These are phyloP conservation scores for Atherinomorus stipes DNA, from an alignment of 2,113 vertebrate genomes.

Conservation along the genomic window DNA sequence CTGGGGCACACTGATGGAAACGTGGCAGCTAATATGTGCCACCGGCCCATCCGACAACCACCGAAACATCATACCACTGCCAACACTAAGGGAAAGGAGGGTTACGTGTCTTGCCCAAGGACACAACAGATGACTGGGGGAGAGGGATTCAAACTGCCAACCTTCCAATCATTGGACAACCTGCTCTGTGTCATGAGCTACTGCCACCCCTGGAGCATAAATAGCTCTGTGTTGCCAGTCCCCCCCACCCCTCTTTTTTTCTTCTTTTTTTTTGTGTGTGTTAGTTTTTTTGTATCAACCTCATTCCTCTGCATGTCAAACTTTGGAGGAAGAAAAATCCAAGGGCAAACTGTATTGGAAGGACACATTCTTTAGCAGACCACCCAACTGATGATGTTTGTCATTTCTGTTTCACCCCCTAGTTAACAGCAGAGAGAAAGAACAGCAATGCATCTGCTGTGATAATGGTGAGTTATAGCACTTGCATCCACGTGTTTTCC, in stretches of 20 bases:
- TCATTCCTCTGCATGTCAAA: constrained; percentile 26
- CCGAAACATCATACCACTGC: too few relatives aligned
- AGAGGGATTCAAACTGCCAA: too few relatives aligned
- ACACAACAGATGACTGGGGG: too few relatives aligned
- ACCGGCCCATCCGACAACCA: too few relatives aligned
- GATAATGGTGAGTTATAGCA: constrained; percentile 82
- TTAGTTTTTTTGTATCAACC: not conserved
- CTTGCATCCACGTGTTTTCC: constrained; percentile 27
- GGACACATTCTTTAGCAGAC: constrained; percentile 42
- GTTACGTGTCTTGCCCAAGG: too few relatives aligned
- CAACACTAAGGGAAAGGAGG: too few relatives aligned
- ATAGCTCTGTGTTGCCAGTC: not conserved
- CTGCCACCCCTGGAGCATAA: constrained; percentile 8
- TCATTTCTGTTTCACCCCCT: constrained; percentile 56
- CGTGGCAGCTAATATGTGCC: too few relatives aligned
- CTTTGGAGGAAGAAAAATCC: constrained; percentile 27
- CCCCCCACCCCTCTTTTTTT: too few relatives aligned
- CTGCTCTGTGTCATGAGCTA: too few relatives aligned
- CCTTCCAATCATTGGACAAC: too few relatives aligned
- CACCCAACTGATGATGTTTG: constrained; percentile 68
- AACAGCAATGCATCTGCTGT: constrained; percentile 67
- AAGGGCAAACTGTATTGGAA: constrained; percentile 38
- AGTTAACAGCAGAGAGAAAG: constrained; percentile 52
- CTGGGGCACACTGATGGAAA: too few relatives aligned
- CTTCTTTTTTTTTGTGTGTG: not conserved